Evolutionary conservation across 2,113 vertebrate genomes (phyloP), one percentile per base, ranked within the genome.

Genomic region (Verasper variegatus): DNA sequence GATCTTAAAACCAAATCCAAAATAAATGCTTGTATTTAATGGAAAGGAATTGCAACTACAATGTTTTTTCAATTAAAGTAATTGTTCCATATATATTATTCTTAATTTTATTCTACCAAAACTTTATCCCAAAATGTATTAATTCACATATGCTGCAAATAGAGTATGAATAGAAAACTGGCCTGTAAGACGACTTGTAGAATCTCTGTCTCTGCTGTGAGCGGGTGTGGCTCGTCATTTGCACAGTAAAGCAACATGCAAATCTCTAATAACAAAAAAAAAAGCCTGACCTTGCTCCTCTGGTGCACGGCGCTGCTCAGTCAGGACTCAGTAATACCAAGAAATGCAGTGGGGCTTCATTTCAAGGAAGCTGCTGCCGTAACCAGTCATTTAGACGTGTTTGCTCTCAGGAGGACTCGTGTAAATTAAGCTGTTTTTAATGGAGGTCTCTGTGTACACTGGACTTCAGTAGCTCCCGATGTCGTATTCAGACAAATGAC

Each of bases 231-330:
- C 63, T 58, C 58, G 68, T 79, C 56, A 82, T 92, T 91, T 89
- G 85, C 82, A 84, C 71, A 68, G 54, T 85, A 81, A 31, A 68
- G 11, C 15, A 3, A 31, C 78, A 86, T 87, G 88, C 87, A 91
- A 91, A 92, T 86, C 1, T 14, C 24, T 3, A 18, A 47, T 59
- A 5, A 66, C 24, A 31, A 5, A 31, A 31, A 21, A 65, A 60
- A 69, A 64, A 45, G 12, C 57, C 35, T 51, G 21, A 56, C 51
- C 20, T 72, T 4, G 23, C 31, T 74, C n/a, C 0, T 12, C 5
- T 62, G 35, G 37, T 49, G 45, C 18, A 2, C 17, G 5, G n/a
- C 49, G 15, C 55, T 52, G 57, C 56, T 71, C 55, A 5, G 27
- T 24, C 23, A 47, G 14, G 21, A 18, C 24, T 26, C 20, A 5